These are phyloP conservation scores for Acromyrmex heyeri DNA, from an alignment of 1,140 invertebrate species.

Conservation along the genomic window DNA sequence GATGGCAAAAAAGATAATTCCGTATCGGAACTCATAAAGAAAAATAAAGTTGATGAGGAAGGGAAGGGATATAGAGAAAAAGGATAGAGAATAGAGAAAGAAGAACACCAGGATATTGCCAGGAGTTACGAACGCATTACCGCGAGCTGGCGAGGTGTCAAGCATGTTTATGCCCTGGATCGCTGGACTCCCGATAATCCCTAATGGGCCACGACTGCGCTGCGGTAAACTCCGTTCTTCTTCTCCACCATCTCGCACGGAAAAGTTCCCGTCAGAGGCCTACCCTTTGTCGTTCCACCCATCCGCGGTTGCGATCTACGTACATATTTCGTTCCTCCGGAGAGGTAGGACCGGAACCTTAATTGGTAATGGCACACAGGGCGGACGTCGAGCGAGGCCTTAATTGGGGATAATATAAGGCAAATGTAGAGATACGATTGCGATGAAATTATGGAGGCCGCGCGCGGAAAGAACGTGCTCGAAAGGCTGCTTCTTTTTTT, in stretches of 20 bases:
- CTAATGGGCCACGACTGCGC: constrained; percentile 81
- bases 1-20: not conserved
- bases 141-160: constrained; percentile 79
- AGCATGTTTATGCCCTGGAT: constrained; percentile 82
- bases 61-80: not conserved
- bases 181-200: constrained; percentile 78
- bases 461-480: not conserved
- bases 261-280: constrained; percentile 71
- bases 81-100: constrained; percentile 27
- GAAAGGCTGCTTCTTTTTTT: not conserved
- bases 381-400: constrained; percentile 53
- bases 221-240: constrained; percentile 41
- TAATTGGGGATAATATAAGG: constrained; percentile 74
- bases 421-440: constrained; percentile 49
- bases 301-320: constrained; percentile 61
- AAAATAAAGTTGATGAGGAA: constrained; percentile 64
- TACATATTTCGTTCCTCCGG: constrained; percentile 69
- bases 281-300: constrained; percentile 69
- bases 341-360: constrained; percentile 68
- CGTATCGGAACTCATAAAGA: constrained; percentile 48
- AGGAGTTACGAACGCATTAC: constrained; percentile 83
- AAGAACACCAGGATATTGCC: constrained; percentile 74
- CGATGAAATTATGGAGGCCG: constrained; percentile 21
- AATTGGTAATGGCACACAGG: constrained; percentile 73
- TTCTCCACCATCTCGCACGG: constrained; percentile 7